Percentiles rank a stretch among this genome's conserved stretches.
phyloP scores from a whole-genome alignment of 30 jellyfish, hydroid and myxozoan genomes.

The Aurelia aurita complex sp. Pacific region DNA sequence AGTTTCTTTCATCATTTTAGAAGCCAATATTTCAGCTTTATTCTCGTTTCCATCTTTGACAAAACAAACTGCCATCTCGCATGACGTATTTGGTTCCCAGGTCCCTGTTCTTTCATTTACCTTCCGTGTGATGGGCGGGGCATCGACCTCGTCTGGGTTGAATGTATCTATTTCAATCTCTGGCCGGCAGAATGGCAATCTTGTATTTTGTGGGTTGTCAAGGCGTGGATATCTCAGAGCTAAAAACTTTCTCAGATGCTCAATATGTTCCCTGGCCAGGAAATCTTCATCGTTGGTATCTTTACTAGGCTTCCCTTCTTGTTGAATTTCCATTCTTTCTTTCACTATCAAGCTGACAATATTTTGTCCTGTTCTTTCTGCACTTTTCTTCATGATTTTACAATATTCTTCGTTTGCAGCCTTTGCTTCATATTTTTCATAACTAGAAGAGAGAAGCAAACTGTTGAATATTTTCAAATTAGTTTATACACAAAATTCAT shows the following conservation, averaged over 20 bases:
- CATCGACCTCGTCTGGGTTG: too few relatives aligned
- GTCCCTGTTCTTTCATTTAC: too few relatives aligned
- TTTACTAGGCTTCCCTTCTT: not conserved
- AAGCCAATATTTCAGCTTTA: too few relatives aligned
- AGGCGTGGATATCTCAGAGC: constrained; percentile 5
- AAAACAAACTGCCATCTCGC: too few relatives aligned
- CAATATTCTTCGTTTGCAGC: not conserved
- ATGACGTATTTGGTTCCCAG: too few relatives aligned
- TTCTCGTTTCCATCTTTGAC: too few relatives aligned
- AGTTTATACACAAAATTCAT: too few relatives aligned
- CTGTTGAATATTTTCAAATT: too few relatives aligned
- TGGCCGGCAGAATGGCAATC: not conserved
- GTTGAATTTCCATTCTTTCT: too few relatives aligned
- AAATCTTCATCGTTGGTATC: not conserved
- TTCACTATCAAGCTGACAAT: not conserved
- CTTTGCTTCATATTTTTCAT: not conserved
- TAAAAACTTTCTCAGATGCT: not conserved
- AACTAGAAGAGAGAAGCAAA: not conserved
- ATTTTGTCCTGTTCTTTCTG: not conserved
- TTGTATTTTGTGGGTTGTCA: not conserved
- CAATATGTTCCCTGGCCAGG: not conserved
- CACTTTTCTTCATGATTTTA: not conserved
- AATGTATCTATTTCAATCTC: not conserved
- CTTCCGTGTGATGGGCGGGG: too few relatives aligned
- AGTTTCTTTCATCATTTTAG: too few relatives aligned